Evolutionary conservation across 2,797 vertebrate species (phyloP).

Genomic region (Synanceia verrucosa): DNA sequence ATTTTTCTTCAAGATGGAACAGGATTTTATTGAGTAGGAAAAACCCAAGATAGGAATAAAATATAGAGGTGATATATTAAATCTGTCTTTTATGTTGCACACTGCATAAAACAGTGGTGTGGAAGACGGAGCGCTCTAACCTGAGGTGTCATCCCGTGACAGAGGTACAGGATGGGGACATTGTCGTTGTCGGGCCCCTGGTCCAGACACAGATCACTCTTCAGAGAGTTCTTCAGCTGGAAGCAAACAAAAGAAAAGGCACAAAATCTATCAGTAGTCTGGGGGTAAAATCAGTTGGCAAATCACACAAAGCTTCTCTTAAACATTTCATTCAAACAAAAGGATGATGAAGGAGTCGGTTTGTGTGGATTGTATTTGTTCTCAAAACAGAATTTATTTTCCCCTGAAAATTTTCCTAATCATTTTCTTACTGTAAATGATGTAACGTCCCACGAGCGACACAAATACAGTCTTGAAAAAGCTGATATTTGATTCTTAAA

Average conservation of each 20-base stretch:
- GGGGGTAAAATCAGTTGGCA: not conserved
- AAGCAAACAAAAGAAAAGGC: constrained; percentile 15
- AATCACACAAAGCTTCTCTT: not conserved
- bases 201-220: constrained; percentile 96
- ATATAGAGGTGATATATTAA: constrained; percentile 30
- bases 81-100: constrained; percentile 4
- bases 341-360: not conserved
- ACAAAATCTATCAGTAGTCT: not conserved
- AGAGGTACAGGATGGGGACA: constrained; percentile 95
- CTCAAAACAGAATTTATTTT: not conserved
- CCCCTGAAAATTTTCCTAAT: not conserved
- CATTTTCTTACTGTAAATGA: not conserved
- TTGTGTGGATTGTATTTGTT: not conserved
- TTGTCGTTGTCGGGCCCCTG: constrained; percentile 98
- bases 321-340: not conserved
- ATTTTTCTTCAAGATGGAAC: constrained; percentile 29
- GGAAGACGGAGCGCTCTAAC: constrained; percentile 76
- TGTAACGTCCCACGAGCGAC: not conserved
- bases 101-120: constrained; percentile 12
- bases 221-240: constrained; percentile 95
- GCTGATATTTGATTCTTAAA: not conserved
- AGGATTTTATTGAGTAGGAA: constrained; percentile 28
- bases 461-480: not conserved
- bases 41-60: constrained; percentile 22
- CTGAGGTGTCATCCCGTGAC: constrained; percentile 98